These are phyloP conservation scores for Nesospiza acunhae DNA, from an alignment of 2,113 vertebrate species.

Conservation along the genomic window DNA sequence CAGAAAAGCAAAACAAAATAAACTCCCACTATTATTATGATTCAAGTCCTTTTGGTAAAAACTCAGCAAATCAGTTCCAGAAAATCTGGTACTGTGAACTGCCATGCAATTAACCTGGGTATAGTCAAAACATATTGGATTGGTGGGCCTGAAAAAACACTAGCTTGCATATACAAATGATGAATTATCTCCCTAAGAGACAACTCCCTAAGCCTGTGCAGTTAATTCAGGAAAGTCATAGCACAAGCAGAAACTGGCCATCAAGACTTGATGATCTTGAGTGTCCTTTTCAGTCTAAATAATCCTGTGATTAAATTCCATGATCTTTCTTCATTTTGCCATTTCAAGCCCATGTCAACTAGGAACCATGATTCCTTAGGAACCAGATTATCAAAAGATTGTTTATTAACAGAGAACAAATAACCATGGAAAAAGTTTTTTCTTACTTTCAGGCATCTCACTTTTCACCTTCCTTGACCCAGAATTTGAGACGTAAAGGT, in stretches of 20 bases:
- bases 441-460: background rate
- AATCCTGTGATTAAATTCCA: background rate
- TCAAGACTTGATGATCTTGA: accelerated
- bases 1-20: background rate
- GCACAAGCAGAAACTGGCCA: background rate
- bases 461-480: background rate
- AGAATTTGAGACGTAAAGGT: background rate
- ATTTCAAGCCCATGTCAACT: background rate
- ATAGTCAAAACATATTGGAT: background rate
- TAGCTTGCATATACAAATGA: background rate
- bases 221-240: background rate
- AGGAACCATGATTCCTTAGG: background rate
- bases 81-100: background rate
- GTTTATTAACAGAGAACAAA: background rate
- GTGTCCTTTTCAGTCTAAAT: background rate
- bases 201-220: background rate
- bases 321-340: background rate
- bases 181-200: background rate
- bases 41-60: background rate
- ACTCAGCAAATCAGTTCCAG: background rate
- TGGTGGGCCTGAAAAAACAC: background rate
- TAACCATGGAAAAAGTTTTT: background rate
- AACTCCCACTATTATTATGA: background rate
- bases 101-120: background rate
- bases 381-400: background rate